Evolutionary conservation across 2,797 vertebrate species (phyloP), one percentile per base, ranked within the genome.

Genomic region (Chromobotia macracanthus): DNA sequence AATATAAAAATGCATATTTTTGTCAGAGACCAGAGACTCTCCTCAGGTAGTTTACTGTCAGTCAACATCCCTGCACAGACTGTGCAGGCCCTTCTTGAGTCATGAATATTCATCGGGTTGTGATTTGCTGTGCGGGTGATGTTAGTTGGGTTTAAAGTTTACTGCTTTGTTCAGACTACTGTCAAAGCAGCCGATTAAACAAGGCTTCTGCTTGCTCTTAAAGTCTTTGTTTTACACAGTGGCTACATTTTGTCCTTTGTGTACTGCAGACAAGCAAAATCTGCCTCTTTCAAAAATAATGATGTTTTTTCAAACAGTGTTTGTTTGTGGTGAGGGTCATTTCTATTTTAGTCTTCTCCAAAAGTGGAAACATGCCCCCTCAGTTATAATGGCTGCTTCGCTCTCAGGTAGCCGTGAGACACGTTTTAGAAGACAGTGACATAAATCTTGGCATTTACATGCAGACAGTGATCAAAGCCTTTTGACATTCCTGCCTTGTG

Each of bases 381-480:
- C 12, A 8, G 58, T 60, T 60, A 28, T 60, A 60, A 28, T 60
- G 13, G 58, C 58, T 53, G 48, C 21, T 55, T 41, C 23, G 61
- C 73, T 23, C 38, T 19, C 23, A 7, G 25, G 16, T 67, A 56
- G 16, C 16, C 23, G 3, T 67, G 10, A 58, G 21, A 31, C 15
- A 16, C 35, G 21, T 66, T n/a, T 66, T 66, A 75, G 16, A 75
- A 66, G 65, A 51, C 38, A 77, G 11, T 44, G 19, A 60, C 13
- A 60, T 77, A 31, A 60, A 13, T 69, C 41, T 50, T 77, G 65
- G 46, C 75, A 61, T 61, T 69, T 69, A 69, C 65, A 50, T 69
- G 41, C 44, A 77, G 65, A 38, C 1, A 0, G 38, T 69, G 55
- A 77, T 77, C 75, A 77, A 77, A 69, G 65, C 25, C 10, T 41